These are phyloP conservation scores for Bellardia bayeri DNA, from an alignment of 2,888 invertebrate genomes.

Conservation along the genomic window DNA sequence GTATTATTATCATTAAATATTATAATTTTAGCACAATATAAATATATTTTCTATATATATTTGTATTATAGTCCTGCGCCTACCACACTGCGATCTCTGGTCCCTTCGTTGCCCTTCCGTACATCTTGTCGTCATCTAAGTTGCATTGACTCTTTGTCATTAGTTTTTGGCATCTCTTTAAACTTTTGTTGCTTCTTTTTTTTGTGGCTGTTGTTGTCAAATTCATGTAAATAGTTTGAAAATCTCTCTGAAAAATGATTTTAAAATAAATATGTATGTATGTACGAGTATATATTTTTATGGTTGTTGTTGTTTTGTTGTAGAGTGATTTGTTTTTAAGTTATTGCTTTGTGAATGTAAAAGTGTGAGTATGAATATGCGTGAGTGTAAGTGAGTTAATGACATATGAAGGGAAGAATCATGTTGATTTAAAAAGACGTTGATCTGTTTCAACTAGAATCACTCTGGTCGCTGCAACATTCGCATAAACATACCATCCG, in stretches of 20 bases:
- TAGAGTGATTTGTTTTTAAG: constrained; percentile 58
- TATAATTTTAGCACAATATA: constrained; percentile 70
- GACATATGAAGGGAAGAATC: constrained; percentile 67
- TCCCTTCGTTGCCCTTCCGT: constrained; percentile 57
- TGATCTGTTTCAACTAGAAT: constrained; percentile 77
- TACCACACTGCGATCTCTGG: constrained; percentile 55
- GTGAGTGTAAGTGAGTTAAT: constrained; percentile 67
- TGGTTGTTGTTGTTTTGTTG: constrained; percentile 35
- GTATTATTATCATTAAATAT: constrained; percentile 49
- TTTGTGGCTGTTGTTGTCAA: constrained; percentile 12
- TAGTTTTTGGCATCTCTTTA: constrained; percentile 74
- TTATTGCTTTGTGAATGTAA: constrained; percentile 2
- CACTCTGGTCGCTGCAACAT: constrained; percentile 83
- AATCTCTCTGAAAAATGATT: constrained; percentile 65
- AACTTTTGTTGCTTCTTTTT: constrained; percentile 15
- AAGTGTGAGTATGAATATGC: constrained; percentile 49
- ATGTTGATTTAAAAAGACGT: constrained; percentile 78
- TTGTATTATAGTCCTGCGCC: constrained; percentile 74
- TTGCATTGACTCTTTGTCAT: constrained; percentile 65
- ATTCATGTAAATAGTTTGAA: constrained; percentile 8
- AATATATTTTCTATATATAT: constrained; percentile 29
- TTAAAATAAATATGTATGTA: constrained; percentile 51
- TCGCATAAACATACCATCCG: constrained; percentile 79
- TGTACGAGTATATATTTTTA: neutral
- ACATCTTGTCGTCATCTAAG: neutral